Conservation (phyloP, 2,888 invertebrate species). For the Limenitis camilla region DNA sequence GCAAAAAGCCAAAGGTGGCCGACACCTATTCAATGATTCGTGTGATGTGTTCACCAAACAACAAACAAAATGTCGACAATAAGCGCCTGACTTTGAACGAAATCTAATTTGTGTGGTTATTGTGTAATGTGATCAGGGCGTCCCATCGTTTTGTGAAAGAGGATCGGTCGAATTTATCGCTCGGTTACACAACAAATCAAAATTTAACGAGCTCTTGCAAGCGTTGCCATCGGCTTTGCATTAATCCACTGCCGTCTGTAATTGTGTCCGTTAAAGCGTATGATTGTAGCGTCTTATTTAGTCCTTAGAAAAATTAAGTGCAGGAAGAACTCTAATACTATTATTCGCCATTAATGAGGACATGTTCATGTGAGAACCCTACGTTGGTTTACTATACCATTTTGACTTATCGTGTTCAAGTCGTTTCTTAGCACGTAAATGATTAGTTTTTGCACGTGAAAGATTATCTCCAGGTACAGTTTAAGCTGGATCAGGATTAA, state of each 20-base stretch:
- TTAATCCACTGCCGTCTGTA: conserved; percentile 38
- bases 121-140: conserved; percentile 65
- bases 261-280: conserved; percentile 51
- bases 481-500: conserved; percentile 63
- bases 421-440: conserved; percentile 57
- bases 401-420: conserved; percentile 43
- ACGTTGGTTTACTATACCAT: conserved; percentile 36
- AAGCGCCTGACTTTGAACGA: conserved; percentile 70
- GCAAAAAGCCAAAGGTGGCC: conserved; percentile 55
- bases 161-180: conserved; percentile 60
- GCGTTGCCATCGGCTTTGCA: conserved; percentile 46
- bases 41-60: conserved; percentile 60
- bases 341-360: too few species aligned
- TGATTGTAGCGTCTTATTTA: conserved; percentile 57
- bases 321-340: conserved; percentile 5
- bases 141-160: conserved; percentile 50
- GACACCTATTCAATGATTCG: conserved; percentile 61
- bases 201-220: conserved; percentile 68
- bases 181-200: conserved; percentile 73
- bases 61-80: conserved; percentile 66
- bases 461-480: conserved; percentile 62
- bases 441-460: conserved; percentile 44
- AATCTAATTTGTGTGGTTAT: conserved; percentile 74
- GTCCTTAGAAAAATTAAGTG: conserved; percentile 38
- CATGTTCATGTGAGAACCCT: conserved; percentile 16